phyloP scores from a whole-genome alignment of 2,888 invertebrate species.

The Rotaria socialis region DNA sequence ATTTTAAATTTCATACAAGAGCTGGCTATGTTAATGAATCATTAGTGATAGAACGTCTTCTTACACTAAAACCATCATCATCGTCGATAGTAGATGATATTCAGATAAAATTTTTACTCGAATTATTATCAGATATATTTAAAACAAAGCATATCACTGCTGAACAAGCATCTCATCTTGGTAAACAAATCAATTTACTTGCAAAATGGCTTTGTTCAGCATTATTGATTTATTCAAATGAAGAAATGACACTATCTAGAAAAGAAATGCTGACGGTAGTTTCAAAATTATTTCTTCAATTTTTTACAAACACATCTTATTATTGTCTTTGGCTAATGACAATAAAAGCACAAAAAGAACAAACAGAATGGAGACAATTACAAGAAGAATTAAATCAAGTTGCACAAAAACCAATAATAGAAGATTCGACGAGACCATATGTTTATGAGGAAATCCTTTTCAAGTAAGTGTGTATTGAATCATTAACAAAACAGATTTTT shows the following conservation, averaged over 20 bases:
- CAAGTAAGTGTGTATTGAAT: neutral
- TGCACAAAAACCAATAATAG: neutral
- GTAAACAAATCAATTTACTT: slow-evolving; percentile 23
- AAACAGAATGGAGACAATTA: slow-evolving; percentile 9
- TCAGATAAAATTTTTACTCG: neutral
- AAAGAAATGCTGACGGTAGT: neutral
- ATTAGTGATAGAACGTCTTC: neutral
- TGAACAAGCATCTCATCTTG: neutral
- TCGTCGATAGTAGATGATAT: neutral
- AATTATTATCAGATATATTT: neutral
- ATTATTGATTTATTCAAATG: neutral
- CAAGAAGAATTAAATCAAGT: neutral
- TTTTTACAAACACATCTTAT: neutral
- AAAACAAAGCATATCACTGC: slow-evolving; percentile 15
- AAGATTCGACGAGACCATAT: neutral
- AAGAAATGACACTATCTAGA: neutral
- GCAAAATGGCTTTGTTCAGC: slow-evolving; percentile 17
- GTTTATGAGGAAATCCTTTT: neutral
- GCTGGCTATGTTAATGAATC: slow-evolving; percentile 13
- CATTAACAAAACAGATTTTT: too few relatives aligned
- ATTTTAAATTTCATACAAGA: slow-evolving; percentile 31
- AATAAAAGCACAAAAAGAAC: slow-evolving; percentile 7
- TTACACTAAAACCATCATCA: neutral
- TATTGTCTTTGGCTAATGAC: slow-evolving; percentile 32
- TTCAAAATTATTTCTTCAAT: neutral